Percentiles rank a stretch among this genome's conserved stretches.
phyloP scores from a whole-genome alignment of 2,113 vertebrate genomes.

The Xenopus tropicalis region UCB_Xtro_10.0 CM004444.2:77772001-77772500 shows the following conservation, averaged over 20 bases:
- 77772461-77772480: slow-evolving; percentile 84
- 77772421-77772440: slow-evolving; percentile 90
- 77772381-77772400: slow-evolving; percentile 79
- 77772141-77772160: slow-evolving; percentile 77
- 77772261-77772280: slow-evolving; percentile 67
- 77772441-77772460: slow-evolving; percentile 89
- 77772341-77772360: slow-evolving; percentile 93
- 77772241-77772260: slow-evolving; percentile 87
- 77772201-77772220: slow-evolving; percentile 68
- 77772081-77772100: neutral
- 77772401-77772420: slow-evolving; percentile 75
- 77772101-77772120: neutral
- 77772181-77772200: slow-evolving; percentile 86
- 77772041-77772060: neutral
- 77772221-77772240: slow-evolving; percentile 68
- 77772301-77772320: too few relatives aligned
- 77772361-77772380: slow-evolving; percentile 91
- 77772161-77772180: slow-evolving; percentile 74
- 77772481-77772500: neutral
- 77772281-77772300: neutral
- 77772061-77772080: neutral
- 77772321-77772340: too few relatives aligned
- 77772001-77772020: too few relatives aligned
- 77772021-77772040: too few relatives aligned
- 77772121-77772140: slow-evolving; percentile 82